Base-by-base conservation (phyloP, 2,888 invertebrate genomes). In the Sinohyriopsis cumingii region DNA sequence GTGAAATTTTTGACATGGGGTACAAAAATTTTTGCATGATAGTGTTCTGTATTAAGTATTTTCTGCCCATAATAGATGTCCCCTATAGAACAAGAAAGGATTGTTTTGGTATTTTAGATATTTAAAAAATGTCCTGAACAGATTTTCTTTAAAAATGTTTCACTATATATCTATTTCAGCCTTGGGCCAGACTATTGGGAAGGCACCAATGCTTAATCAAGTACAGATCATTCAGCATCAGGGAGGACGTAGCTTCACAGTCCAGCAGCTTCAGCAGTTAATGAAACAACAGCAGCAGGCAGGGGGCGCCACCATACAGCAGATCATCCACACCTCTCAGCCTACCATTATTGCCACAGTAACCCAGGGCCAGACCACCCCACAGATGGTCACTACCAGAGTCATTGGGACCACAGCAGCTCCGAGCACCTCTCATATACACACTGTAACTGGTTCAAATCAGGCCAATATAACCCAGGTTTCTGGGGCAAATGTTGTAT, bases 161-260 rank as follows among this genome's bases (percentile, higher is more conserved):
- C 24, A 5, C 28, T 59, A 45, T 15, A 33, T 63, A 54, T 59
- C 59, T 68, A 25, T 75, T 73, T 63, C 69, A 79, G 80, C 79
- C 22, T 59, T 82, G 19, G 72, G 76, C 15, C 81, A 79, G 65
- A 81, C 67, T 63, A 72, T 73, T 33, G 79, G 68, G 53, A 80
- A 82, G 54, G 75, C 77, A 19, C 84, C 79, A 71, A 72, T 75
- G 68, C 76, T 86, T 76, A 84, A 80, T 73, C 82, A 84, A n/a
- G 85, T 87, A 28, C 90, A 95, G 72, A 93, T 95, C 65, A 94
- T 95, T 5, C 94, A 94, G 82, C 88, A 86, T 67, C 82, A 82
- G 69, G 59, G 69, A 33, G 80, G 76, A 56, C 78, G 76, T 28
- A 74, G 73, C 57, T 63, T 82, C 22, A 82, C 82, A n/a, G 81